phyloP scores from a whole-genome alignment of 2,113 vertebrate species.

The Menidia beryllina region DNA sequence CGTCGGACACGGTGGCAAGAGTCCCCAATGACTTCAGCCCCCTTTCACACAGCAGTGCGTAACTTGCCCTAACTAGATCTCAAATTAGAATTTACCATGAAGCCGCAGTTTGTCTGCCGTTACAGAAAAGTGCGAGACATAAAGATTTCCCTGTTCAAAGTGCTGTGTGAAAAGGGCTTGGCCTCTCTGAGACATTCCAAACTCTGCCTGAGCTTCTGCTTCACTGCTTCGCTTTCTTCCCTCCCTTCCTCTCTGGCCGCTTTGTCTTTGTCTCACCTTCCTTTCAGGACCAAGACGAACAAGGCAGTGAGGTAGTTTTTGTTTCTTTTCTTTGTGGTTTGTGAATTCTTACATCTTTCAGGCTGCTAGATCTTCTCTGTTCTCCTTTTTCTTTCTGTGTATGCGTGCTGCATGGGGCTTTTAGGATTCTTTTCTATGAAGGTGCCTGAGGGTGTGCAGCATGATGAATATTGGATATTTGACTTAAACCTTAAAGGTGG shows the following conservation, averaged over 20 bases:
- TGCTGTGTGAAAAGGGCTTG: slow-evolving; percentile 44
- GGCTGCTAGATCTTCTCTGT: slow-evolving; percentile 1
- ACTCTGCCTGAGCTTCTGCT: slow-evolving; percentile 37
- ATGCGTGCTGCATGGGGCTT: slow-evolving; percentile 61
- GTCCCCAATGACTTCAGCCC: background rate
- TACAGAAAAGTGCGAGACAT: background rate
- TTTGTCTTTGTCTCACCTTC: slow-evolving; percentile 30
- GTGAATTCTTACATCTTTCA: slow-evolving; percentile 11
- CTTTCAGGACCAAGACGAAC: slow-evolving; percentile 70
- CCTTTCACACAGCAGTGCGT: slow-evolving; percentile 36
- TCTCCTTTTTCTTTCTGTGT: slow-evolving; percentile 8
- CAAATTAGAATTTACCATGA: slow-evolving; percentile 4
- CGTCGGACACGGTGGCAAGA: background rate
- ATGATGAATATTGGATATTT: slow-evolving; percentile 45
- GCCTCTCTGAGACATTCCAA: slow-evolving; percentile 63
- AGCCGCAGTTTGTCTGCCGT: background rate
- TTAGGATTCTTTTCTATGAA: slow-evolving; percentile 20
- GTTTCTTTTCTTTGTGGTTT: slow-evolving; percentile 29
- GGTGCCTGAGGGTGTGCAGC: slow-evolving; percentile 46
- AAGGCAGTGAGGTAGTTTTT: slow-evolving; percentile 57
- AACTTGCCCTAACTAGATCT: background rate
- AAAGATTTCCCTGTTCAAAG: background rate
- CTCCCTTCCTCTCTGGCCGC: slow-evolving; percentile 18
- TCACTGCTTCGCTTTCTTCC: slow-evolving; percentile 47
- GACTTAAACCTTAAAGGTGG: slow-evolving; percentile 17